Conservation (phyloP, 2,888 invertebrate species). For the Kryphioiulus occultus region DNA sequence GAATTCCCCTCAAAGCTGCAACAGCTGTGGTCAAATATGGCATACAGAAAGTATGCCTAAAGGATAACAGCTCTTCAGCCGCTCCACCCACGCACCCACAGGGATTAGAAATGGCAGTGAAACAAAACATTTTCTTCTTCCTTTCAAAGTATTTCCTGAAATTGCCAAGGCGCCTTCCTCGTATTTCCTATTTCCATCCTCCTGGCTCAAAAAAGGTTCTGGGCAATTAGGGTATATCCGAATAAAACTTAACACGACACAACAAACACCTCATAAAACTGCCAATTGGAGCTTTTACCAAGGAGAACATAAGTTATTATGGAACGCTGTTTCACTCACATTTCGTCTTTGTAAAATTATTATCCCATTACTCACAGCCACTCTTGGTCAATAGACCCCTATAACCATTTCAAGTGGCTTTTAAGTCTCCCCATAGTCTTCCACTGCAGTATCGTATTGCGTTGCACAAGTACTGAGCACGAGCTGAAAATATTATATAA, state of each 20-base stretch:
- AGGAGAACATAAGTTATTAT: conserved; percentile 41
- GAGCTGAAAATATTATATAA: background rate
- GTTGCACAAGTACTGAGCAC: background rate
- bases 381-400: background rate
- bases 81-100: background rate
- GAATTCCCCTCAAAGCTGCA: background rate
- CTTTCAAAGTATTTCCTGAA: background rate
- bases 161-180: conserved; percentile 5
- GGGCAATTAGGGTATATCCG: conserved; percentile 26
- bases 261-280: conserved; percentile 47
- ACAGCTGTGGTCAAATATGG: background rate
- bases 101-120: conserved; percentile 5
- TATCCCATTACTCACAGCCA: background rate
- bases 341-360: conserved; percentile 21
- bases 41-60: background rate
- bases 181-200: background rate
- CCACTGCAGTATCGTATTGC: background rate
- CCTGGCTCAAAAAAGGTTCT: conserved; percentile 42
- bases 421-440: background rate
- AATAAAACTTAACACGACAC: conserved; percentile 48
- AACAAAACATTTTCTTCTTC: conserved; percentile 5
- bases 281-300: conserved; percentile 39
- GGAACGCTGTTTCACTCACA: conserved; percentile 40
- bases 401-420: too few relatives aligned
- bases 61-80: background rate